phyloP scores from a whole-genome alignment of 2,797 vertebrate species.

The Trichosurus vulpecula region DNA sequence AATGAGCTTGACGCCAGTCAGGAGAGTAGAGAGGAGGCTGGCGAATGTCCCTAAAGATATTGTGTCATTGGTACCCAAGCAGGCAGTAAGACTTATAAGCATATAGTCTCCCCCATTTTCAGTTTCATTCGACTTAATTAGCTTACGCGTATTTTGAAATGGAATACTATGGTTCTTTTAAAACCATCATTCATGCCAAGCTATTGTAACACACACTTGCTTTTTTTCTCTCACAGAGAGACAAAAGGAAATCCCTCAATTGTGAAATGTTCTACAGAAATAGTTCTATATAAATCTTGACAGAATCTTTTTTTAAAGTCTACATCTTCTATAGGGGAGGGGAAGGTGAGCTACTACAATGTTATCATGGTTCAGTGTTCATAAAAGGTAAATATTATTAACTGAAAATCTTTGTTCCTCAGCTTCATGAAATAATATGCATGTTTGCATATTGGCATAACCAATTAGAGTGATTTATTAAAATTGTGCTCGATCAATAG shows the following conservation, averaged over 20 bases:
- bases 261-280: background rate
- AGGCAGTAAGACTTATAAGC: background rate
- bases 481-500: background rate
- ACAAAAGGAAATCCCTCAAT: background rate
- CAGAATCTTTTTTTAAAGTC: background rate
- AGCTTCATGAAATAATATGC: slow-evolving; percentile 1
- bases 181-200: background rate
- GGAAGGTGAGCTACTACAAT: background rate
- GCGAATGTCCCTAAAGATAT: background rate
- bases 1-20: background rate
- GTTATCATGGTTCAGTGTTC: background rate
- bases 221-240: background rate
- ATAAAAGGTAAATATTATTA: background rate
- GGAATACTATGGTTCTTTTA: background rate
- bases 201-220: background rate
- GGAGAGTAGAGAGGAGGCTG: slow-evolving; percentile 47
- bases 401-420: background rate
- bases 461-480: background rate
- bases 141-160: background rate
- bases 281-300: background rate
- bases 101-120: background rate
- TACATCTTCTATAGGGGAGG: background rate
- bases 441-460: background rate
- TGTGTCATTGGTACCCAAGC: background rate
- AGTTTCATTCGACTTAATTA: background rate